Evolutionary conservation across 2,113 vertebrate species (phyloP).

Genomic region (Prietella phreatophila): DNA sequence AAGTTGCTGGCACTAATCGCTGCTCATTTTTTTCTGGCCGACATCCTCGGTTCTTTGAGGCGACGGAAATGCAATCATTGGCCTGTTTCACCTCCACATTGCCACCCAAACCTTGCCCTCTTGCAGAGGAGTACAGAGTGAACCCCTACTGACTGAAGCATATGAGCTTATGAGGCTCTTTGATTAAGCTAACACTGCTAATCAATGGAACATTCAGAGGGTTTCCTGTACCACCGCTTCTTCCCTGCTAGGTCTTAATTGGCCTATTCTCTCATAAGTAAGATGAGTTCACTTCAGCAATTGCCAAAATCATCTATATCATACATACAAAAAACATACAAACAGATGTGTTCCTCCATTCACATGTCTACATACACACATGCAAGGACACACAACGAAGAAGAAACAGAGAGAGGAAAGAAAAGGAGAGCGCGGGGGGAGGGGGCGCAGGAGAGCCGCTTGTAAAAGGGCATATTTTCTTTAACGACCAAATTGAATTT

Average conservation of each 20-base stretch:
- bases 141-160: slow-evolving; percentile 73
- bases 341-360: slow-evolving; percentile 33
- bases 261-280: slow-evolving; percentile 75
- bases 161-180: slow-evolving; percentile 73
- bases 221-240: slow-evolving; percentile 75
- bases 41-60: slow-evolving; percentile 54
- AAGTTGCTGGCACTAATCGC: slow-evolving; percentile 51
- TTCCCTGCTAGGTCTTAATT: slow-evolving; percentile 68
- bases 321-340: slow-evolving; percentile 50
- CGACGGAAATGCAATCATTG: slow-evolving; percentile 59
- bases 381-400: slow-evolving; percentile 49
- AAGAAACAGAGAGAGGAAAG: slow-evolving; percentile 17
- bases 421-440: not conserved
- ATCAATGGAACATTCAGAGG: slow-evolving; percentile 79
- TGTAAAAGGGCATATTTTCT: slow-evolving; percentile 52
- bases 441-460: slow-evolving; percentile 42
- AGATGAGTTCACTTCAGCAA: slow-evolving; percentile 71
- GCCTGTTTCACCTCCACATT: slow-evolving; percentile 54
- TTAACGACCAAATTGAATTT: slow-evolving; percentile 74
- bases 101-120: slow-evolving; percentile 52
- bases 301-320: slow-evolving; percentile 46
- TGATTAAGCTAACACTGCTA: slow-evolving; percentile 79
- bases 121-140: slow-evolving; percentile 62
- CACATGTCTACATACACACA: slow-evolving; percentile 41
- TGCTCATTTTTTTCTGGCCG: slow-evolving; percentile 51